These are phyloP conservation scores for Albula glossodonta DNA, from an alignment of 2,113 vertebrate genomes.

Conservation along the genomic window DNA sequence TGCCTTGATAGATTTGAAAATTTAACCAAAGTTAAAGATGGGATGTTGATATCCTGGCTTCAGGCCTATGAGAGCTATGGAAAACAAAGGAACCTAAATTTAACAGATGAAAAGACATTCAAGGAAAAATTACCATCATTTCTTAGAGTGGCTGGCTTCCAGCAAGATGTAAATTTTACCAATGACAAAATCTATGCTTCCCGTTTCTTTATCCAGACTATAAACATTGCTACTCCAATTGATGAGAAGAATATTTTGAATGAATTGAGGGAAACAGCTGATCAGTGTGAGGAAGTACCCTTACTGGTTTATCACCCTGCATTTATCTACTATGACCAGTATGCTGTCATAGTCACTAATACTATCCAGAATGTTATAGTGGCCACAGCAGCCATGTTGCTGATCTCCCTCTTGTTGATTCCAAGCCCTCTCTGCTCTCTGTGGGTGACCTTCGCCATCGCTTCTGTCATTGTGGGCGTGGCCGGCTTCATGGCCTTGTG, in stretches of 20 bases:
- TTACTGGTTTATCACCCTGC: conserved; percentile 57
- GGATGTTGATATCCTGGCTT: neutral
- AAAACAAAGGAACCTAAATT: conserved; percentile 36
- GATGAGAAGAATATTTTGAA: neutral
- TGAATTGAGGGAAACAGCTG: conserved; percentile 18
- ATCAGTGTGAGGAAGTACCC: conserved; percentile 51
- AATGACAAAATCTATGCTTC: conserved; percentile 58
- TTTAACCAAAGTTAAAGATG: conserved; percentile 30
- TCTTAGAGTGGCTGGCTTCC: conserved; percentile 51
- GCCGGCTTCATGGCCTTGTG: neutral
- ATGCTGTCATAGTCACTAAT: conserved; percentile 54
- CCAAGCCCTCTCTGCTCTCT: conserved; percentile 37
- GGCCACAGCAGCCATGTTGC: conserved; percentile 41
- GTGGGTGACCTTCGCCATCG: neutral
- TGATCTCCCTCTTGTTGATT: conserved; percentile 58
- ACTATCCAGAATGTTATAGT: conserved; percentile 43
- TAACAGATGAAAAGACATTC: conserved; percentile 54
- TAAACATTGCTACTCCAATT: conserved; percentile 32
- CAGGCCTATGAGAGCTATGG: conserved; percentile 52
- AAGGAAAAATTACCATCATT: conserved; percentile 56
- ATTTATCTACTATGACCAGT: conserved; percentile 57
- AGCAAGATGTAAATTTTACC: conserved; percentile 63
- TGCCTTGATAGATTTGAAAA: conserved; percentile 67
- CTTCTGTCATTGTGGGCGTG: neutral
- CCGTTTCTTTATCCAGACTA: conserved; percentile 56